Conservation (phyloP, 2,113 vertebrate species). For the Serranochromis macrocephalus region DNA sequence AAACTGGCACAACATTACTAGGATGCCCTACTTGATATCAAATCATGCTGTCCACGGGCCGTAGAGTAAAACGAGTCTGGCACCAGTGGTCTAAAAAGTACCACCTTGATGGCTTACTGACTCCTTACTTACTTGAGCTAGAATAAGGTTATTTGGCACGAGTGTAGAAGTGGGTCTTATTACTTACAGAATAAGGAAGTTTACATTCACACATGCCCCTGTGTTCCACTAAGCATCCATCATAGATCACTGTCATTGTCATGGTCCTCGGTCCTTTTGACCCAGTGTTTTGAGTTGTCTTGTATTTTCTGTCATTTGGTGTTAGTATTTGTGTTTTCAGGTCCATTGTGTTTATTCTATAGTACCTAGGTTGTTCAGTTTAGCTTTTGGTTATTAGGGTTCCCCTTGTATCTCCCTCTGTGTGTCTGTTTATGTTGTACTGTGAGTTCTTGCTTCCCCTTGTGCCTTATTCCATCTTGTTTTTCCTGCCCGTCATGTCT, state of each 20-base stretch:
- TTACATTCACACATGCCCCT: background rate
- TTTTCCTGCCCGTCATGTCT: background rate
- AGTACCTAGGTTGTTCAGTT: background rate
- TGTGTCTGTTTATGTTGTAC: background rate
- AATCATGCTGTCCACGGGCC: background rate
- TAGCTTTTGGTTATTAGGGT: background rate
- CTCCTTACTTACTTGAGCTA: background rate
- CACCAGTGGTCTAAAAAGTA: background rate
- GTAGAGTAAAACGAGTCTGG: background rate
- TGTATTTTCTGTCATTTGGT: background rate
- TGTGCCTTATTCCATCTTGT: background rate
- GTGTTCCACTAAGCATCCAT: background rate
- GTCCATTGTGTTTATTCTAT: background rate
- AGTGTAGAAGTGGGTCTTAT: background rate
- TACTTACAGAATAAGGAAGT: background rate
- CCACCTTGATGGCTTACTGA: background rate
- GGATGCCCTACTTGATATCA: background rate
- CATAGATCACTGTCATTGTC: background rate
- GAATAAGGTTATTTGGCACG: background rate
- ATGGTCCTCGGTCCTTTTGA: background rate
- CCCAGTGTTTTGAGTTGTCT: background rate
- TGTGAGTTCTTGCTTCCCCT: background rate
- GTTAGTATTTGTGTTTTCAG: background rate
- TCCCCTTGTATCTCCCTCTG: background rate
- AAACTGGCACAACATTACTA: background rate